Evolutionary conservation across 2,888 invertebrate genomes (phyloP), one percentile per base, ranked within the genome.

Genomic region (Venusia cambrica): DNA sequence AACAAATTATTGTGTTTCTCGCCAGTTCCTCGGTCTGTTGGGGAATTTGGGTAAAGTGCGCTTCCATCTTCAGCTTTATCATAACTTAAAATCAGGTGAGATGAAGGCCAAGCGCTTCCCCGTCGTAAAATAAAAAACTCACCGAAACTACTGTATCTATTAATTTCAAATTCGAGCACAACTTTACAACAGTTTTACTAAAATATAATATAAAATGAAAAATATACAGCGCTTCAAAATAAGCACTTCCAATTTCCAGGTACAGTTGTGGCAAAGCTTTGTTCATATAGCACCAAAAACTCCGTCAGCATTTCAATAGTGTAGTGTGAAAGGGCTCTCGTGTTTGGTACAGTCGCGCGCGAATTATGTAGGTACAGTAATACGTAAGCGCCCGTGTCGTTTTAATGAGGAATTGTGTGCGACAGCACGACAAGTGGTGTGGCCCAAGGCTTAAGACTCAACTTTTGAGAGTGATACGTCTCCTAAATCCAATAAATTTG

Each of bases 371-470:
- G 64, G 67, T 32, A 44, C 37, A 20, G 39, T 44, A 44, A 48
- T 48, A 43, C 33, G 44, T 44, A 48, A 51, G 42, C 48, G 34
- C 24, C 55, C 57, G 63, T 65, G 69, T 63, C 70, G 57, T 66
- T 66, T 73, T 80, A 80, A 81, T 81, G 79, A 81, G 76, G 78
- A 73, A 76, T 75, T 76, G 76, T 78, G 73, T 81, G 79, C 77
- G 64, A 62, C 67, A 73, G 72, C 79, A 79, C 76, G 74, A 51
- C 43, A 48, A 46, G 6, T 25, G 8, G 6, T 22, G 19, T 48
- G 57, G 48, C 5, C 0, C 22, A 46, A 54, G 48, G n/a, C n/a
- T 7, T 1, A 58, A n/a, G n/a, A n/a, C n/a, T n/a, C n/a, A n/a
- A n/a, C n/a, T 19, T 19, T 8, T 19, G 19, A 19, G 8, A 4